Percentiles rank a stretch among this genome's conserved stretches.
These are phyloP conservation scores for Macrotrachela quadricornifera DNA, from an alignment of 1,140 invertebrate species.

Conservation along the genomic window DNA sequence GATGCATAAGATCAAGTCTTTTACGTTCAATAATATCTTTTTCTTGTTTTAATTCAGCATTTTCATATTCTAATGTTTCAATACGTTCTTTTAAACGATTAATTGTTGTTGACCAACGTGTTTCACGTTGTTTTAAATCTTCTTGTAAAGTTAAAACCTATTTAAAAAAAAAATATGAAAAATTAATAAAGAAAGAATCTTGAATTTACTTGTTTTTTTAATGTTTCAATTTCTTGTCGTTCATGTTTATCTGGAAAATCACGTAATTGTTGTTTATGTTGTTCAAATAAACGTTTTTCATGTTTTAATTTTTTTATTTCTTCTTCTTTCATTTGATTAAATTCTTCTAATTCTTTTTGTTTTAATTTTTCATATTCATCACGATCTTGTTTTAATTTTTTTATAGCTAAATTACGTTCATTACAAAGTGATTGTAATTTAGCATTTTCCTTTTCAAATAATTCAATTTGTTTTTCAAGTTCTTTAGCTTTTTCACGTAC, in stretches of 20 bases:
- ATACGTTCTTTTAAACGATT: slow-evolving; percentile 52
- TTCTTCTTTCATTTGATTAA: slow-evolving; percentile 10
- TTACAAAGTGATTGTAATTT: too few relatives aligned
- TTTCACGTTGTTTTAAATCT: slow-evolving; percentile 51
- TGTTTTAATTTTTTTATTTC: slow-evolving; percentile 16
- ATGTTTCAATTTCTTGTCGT: slow-evolving; percentile 25
- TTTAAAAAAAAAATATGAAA: slow-evolving; percentile 10
- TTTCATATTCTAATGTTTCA: slow-evolving; percentile 51
- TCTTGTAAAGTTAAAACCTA: slow-evolving; percentile 39
- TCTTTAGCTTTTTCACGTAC: too few relatives aligned
- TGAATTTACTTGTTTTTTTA: slow-evolving; percentile 19
- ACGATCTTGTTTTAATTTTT: slow-evolving; percentile 11
- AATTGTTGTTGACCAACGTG: slow-evolving; percentile 46
- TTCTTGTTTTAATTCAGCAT: slow-evolving; percentile 45
- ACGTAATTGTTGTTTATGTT: slow-evolving; percentile 23
- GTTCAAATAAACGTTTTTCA: slow-evolving; percentile 28
- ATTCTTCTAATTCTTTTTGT: slow-evolving; percentile 1
- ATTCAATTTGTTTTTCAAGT: too few relatives aligned
- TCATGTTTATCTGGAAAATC: slow-evolving; percentile 25
- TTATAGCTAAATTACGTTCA: too few relatives aligned
- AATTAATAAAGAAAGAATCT: not conserved
- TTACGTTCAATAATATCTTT: slow-evolving; percentile 41
- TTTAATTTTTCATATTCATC: slow-evolving; percentile 12
- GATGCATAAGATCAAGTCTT: slow-evolving; percentile 15
- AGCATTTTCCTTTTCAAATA: too few relatives aligned